phyloP scores from a whole-genome alignment of 1,140 invertebrate species.

The Scaptomyza montana region DNA sequence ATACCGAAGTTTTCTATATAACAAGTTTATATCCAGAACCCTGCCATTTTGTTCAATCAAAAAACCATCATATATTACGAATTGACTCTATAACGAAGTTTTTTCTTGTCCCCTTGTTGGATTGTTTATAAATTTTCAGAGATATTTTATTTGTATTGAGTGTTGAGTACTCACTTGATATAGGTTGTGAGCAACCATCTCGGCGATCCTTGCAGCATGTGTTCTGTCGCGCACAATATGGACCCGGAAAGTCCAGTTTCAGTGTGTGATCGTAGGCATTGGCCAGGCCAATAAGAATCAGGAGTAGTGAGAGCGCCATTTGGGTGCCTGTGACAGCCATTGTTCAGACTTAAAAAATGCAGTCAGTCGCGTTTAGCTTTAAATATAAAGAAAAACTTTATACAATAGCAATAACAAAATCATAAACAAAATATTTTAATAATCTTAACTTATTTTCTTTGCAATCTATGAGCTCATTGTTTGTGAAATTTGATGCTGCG shows the following conservation, averaged over 20 bases:
- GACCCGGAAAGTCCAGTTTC: conserved; percentile 71
- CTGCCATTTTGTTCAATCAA: too few relatives aligned
- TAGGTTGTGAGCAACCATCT: conserved; percentile 90
- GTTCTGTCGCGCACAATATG: conserved; percentile 71
- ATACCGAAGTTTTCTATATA: too few relatives aligned
- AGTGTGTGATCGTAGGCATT: conserved; percentile 68
- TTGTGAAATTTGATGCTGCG: conserved; percentile 21
- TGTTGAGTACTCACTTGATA: conserved; percentile 84
- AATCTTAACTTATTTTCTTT: conserved; percentile 8
- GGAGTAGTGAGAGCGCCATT: conserved; percentile 38
- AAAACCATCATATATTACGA: too few relatives aligned
- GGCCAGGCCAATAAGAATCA: conserved; percentile 48
- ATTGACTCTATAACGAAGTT: too few relatives aligned
- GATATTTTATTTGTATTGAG: too few relatives aligned
- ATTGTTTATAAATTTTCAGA: too few relatives aligned
- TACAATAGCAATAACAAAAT: neutral
- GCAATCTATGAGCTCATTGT: conserved; percentile 26
- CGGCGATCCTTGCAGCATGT: conserved; percentile 88
- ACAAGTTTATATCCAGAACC: too few relatives aligned
- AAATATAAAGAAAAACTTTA: neutral
- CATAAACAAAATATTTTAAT: conserved; percentile 20
- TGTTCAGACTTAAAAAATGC: conserved; percentile 11
- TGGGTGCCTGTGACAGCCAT: conserved; percentile 53
- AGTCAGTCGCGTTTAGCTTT: conserved; percentile 17
- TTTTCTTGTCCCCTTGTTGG: too few relatives aligned